Base-by-base conservation (phyloP, 2,888 invertebrate species). In the Scaptodrosophila latifasciaeformis region DNA sequence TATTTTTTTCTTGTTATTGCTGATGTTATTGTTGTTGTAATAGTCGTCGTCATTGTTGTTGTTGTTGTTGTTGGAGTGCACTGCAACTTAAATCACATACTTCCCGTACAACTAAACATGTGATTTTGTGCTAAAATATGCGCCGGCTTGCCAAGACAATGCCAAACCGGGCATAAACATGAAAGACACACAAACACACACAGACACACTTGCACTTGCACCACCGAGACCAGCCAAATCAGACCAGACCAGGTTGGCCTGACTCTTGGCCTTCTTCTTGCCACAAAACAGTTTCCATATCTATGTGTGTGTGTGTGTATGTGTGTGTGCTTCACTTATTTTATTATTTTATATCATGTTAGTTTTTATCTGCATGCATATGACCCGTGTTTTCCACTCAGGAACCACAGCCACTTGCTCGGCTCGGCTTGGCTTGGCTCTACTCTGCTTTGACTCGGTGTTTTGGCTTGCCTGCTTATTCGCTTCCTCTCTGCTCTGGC, bases 21-120 rank as follows among this genome's bases (percentile, higher is more conserved):
- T 50, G 59, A 31, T 59, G 27, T 40, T 49, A 49, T 30, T 37
- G 34, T 21, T 35, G 24, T 19, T 42, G 2, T 19, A 12, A n/a
- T 10, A 24, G 24, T 29, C 44, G 39, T 21, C 52, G 44, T 44
- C 52, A 45, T 44, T 63, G 52, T 18, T 49, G 58, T 54, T 57
- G 57, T 58, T 43, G 27, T 42, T 55, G 59, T 55, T 52, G 51
- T 46, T 29, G 30, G 24, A 56, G 57, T 65, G 65, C 61, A 62
- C 63, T 80, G 75, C 77, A 74, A 80, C 84, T 81, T 80, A 81
- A 83, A 84, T 82, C 82, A 83, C 84, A 84, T 84, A 82, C 83
- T 83, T 83, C 82, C 84, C 70, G 70, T 79, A 71, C 70, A 82
- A 65, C 76, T 70, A 77, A 82, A 84, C 84, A 84, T 79, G 81